Evolutionary conservation across 2,113 vertebrate species (phyloP), one percentile per base, ranked within the genome.

Genomic region (Tyto alba): DNA sequence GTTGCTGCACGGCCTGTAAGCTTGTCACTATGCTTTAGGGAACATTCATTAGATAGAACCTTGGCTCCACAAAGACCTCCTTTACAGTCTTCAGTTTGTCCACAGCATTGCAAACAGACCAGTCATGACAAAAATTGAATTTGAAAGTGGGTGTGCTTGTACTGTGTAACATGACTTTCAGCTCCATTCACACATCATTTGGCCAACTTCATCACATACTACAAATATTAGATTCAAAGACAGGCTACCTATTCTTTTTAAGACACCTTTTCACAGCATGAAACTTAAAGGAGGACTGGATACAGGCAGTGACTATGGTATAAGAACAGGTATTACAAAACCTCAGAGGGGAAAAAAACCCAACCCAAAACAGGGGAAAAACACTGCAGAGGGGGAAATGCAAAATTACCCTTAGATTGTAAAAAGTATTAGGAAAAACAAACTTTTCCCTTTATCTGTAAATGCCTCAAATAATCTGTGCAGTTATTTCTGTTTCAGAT

Each of bases 11-110:
- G 69, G 74, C 30, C 91, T 95, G 66, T 41, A 68, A 82, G 53
- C 87, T 75, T 95, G 89, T 91, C 89, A 79, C 66, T 82, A 10
- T 23, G 77, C 91, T 94, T 88, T 56, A 91, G 84, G 53, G 66
- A 89, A 40, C 38, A 41, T 20, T 62, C 79, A 59, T 64, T 63
- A 86, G 72, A 88, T 74, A 68, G 32, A 80, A 59, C 23, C 4
- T 63, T 34, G 15, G 57, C 29, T 69, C 48, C 32, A 85, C 5
- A 17, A 82, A 89, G 62, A 53, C 36, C 82, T 93, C 32, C 29
- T 53, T 88, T 78, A 72, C 3, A 82, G 77, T 57, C 57, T 74
- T 84, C 55, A 40, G 48, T 64, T 88, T 19, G 57, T 60, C 57
- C 85, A 60, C 77, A 82, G 71, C 36, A 72, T 38, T 89, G 73